Base-by-base conservation (phyloP, 1,140 invertebrate genomes). In the Subanguina moxae region DNA sequence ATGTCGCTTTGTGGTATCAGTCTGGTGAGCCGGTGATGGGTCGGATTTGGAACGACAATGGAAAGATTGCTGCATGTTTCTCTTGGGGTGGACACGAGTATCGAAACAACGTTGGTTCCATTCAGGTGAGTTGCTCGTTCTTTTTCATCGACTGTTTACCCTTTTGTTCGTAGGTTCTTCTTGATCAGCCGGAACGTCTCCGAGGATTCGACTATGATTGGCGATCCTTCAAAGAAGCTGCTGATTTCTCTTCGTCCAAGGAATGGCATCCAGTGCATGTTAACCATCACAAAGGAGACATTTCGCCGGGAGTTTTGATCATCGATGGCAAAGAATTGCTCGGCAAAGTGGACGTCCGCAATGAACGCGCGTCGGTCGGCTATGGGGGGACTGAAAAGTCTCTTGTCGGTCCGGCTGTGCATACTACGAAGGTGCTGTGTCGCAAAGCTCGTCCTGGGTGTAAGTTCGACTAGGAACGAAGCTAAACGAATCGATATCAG, bases 141-240 rank as follows among this genome's bases (percentile, higher is more conserved):
- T 13, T 45, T 11, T 45, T n/a, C n/a, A n/a, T n/a, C n/a, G 43
- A 45, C n/a, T 45, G n/a, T 45, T 11, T 45, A 45, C 11, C 43
- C 43, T n/a, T 42, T 21, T 19, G 15, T 58, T 59, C n/a, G 11
- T 13, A 45, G 43, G 28, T 77, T 15, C 77, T 77, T 27, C 21
- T 79, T 42, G 64, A 80, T 23, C 58, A 79, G 21, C 57, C 67
- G 11, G 74, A 80, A 1, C 68, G 72, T 38, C 67, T 79, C 25
- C 68, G 74, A 23, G 76, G 77, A 43, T 80, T 76, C 69, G 74
- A 80, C 59, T 77, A 77, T 43, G 68, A 64, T 28, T 77, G 76
- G 76, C 63, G 56, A 11, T 62, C 73, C 13, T 77, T 68, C 78
- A 38, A 8, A 1, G 69, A 76, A 23, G 78, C 76, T 1, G 76